phyloP scores from a whole-genome alignment of 1,140 invertebrate genomes.

The Frieseomelitta varia region DNA sequence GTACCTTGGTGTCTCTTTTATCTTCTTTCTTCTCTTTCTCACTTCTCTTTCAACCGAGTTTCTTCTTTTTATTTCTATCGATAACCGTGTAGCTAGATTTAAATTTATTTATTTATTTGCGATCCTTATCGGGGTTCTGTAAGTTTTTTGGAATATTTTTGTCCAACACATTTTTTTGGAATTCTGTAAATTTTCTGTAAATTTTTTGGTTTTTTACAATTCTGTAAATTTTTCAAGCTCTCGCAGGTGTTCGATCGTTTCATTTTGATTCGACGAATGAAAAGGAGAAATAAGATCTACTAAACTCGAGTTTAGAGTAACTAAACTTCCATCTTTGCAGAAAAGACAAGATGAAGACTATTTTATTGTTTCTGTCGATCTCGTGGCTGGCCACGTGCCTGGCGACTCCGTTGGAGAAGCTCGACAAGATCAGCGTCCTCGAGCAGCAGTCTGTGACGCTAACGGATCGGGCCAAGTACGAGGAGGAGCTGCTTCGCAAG shows the following conservation, averaged over 20 bases:
- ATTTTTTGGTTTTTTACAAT: no score
- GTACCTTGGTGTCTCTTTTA: background rate
- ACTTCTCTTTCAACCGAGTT: no score
- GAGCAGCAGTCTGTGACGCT: conserved; percentile 77
- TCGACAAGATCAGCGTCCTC: conserved; percentile 77
- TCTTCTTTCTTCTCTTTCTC: background rate
- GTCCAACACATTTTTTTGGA: no score
- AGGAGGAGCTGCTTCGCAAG: conserved; percentile 88
- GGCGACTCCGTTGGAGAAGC: conserved; percentile 78
- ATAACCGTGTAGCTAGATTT: background rate
- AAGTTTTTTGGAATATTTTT: no score
- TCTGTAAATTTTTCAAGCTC: no score
- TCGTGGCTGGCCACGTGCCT: conserved; percentile 63
- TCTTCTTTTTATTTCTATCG: background rate
- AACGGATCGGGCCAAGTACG: conserved; percentile 81
- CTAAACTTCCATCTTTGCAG: conserved; percentile 9
- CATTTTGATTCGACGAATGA: no score
- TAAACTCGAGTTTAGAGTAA: no score
- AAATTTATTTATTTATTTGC: background rate
- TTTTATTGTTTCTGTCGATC: conserved; percentile 64
- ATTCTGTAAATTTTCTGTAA: no score
- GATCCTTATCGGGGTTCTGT: background rate
- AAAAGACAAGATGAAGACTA: conserved; percentile 72
- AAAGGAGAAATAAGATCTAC: no score
- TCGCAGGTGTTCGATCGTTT: no score